phyloP scores from a whole-genome alignment of 2,888 invertebrate genomes.

The Pseudococcus jackbeardsleyi region DNA sequence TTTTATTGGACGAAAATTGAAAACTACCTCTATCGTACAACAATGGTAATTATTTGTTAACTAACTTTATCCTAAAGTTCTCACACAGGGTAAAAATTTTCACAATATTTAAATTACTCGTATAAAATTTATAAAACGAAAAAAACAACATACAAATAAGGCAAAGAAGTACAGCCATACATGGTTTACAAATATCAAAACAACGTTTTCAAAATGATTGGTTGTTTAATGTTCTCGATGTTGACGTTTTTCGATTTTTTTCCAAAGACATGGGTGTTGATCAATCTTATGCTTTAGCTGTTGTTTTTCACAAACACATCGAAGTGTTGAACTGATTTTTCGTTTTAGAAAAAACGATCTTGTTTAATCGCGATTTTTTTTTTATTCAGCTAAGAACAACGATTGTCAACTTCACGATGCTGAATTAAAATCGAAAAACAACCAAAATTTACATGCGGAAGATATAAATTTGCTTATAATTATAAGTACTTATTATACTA shows the following conservation, averaged over 20 bases:
- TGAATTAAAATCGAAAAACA: constrained; percentile 25
- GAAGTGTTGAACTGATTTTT: background rate
- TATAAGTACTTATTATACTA: constrained; percentile 23
- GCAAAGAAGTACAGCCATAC: background rate
- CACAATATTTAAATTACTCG: constrained; percentile 19
- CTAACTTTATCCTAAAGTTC: background rate
- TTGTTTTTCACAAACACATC: background rate
- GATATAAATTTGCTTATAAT: constrained; percentile 47
- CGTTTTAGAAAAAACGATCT: background rate
- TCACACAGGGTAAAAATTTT: constrained; percentile 5
- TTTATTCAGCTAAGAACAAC: background rate
- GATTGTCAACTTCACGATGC: background rate
- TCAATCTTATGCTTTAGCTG: background rate
- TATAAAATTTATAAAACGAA: background rate
- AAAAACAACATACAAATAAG: constrained; percentile 26
- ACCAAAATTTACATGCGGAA: background rate
- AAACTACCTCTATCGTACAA: constrained; percentile 25
- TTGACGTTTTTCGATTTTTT: constrained; percentile 18
- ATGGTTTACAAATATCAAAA: background rate
- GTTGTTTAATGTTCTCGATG: background rate
- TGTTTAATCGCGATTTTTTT: constrained; percentile 29
- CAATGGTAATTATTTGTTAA: constrained; percentile 24
- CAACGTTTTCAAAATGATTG: constrained; percentile 2
- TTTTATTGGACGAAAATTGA: constrained; percentile 3
- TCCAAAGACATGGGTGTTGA: background rate